Base-by-base conservation (phyloP, 2,113 vertebrate species). In the Scalopus aquaticus region DNA sequence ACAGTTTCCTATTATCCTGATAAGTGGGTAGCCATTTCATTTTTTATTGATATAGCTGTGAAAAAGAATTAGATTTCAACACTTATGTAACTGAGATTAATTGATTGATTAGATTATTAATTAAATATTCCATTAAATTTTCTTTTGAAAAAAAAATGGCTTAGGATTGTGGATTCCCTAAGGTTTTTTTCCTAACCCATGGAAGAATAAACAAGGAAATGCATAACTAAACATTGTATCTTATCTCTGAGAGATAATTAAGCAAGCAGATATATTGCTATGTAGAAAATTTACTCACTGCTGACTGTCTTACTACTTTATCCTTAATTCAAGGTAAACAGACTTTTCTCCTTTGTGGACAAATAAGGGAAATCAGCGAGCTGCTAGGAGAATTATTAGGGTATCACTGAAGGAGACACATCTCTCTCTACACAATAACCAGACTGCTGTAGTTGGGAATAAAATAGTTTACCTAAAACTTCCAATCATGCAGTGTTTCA, bases 21-120 rank as follows among this genome's bases (percentile, higher is more conserved):
- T 97, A 98, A 98, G 97, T 96, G 97, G 98, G 95, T 97, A 98
- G 97, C 95, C 96, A 97, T 97, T 97, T 98, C 39, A 1, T 88
- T 98, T 88, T 97, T 88, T 97, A 97, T 72, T 98, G 98, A 98
- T 92, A 97, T 74, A 97, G 96, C 97, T 98, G 95, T 97, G 98
- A 97, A 98, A 96, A 95, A 96, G 97, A 98, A 98, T 97, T 97
- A 97, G 96, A 98, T 98, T 98, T 97, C 97, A 97, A 95, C 96
- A 98, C 94, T 98, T 98, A 98, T 39, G 92, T 97, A 98, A 98
- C 93, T 1, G 94, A 98, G 98, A 98, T 98, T 98, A 98, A 98
- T 98, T 98, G 98, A 98, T 98, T 98, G 98, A 98, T 98, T 98
- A 98, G 98, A 98, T 98, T 98, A 98, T 98, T 98, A 98, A 98